Conservation (phyloP, 2,888 invertebrate species). For the Pantelozetes paolii region DNA sequence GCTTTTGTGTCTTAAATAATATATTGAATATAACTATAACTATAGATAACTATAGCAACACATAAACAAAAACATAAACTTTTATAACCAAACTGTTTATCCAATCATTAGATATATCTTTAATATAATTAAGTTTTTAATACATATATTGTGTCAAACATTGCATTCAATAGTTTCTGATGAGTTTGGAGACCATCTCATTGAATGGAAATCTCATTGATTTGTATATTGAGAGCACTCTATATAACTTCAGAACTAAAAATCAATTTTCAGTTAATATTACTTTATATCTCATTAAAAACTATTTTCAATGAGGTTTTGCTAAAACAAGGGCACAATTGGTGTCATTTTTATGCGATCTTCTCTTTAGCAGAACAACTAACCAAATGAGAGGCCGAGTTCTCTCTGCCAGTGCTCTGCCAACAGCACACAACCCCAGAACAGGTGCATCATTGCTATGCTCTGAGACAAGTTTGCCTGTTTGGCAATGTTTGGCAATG, state of each 20-base stretch:
- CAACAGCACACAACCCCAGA: neutral
- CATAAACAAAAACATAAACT: constrained; percentile 32
- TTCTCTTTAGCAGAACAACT: constrained; percentile 20
- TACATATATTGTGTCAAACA: neutral
- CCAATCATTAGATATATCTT: constrained; percentile 28
- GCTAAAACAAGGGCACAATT: neutral
- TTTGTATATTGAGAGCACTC: neutral
- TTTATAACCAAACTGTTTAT: constrained; percentile 31
- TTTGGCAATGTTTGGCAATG: neutral
- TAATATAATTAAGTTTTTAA: neutral
- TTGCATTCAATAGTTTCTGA: neutral
- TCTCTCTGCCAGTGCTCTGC: neutral
- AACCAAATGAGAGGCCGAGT: constrained; percentile 30
- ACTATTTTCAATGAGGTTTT: too few species aligned
- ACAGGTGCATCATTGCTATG: constrained; percentile 32
- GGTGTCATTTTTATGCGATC: neutral
- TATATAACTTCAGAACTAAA: neutral
- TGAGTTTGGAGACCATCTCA: too few species aligned
- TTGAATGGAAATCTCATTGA: too few species aligned
- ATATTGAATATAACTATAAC: too few species aligned
- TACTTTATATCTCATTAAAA: neutral
- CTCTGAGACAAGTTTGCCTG: constrained; percentile 12
- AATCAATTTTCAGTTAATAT: neutral
- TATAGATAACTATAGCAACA: constrained; percentile 27
- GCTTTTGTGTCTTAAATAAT: constrained; percentile 12